Conservation (phyloP, 2,113 vertebrate species). For the Corvus cornix region DNA sequence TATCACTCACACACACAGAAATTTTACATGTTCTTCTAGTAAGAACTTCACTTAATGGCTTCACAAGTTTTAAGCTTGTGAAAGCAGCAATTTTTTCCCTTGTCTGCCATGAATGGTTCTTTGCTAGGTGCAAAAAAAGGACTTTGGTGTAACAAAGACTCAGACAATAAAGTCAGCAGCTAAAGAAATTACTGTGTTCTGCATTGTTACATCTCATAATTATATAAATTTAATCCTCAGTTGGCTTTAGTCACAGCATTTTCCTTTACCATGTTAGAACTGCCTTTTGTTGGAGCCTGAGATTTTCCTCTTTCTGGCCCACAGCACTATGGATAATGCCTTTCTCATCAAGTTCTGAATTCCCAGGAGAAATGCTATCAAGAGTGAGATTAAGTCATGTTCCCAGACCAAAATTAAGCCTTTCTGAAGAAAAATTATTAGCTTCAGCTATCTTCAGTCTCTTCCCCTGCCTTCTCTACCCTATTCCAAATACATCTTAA, state of each 20-base stretch:
- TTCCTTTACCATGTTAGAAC: neutral
- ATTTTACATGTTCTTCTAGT: neutral
- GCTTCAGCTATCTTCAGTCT: neutral
- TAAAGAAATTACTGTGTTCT: slow-evolving; percentile 8
- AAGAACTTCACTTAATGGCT: neutral
- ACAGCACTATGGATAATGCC: neutral
- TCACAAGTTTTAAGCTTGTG: neutral
- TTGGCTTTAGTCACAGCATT: neutral
- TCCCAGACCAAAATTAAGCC: neutral
- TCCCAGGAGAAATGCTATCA: neutral
- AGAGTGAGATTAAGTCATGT: neutral
- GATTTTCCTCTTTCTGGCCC: neutral
- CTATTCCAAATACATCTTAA: neutral
- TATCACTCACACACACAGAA: neutral
- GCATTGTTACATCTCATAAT: neutral
- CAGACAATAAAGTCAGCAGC: neutral
- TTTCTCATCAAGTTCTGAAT: neutral
- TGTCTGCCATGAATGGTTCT: neutral
- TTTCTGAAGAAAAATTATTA: neutral
- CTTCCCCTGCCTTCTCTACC: neutral
- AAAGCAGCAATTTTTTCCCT: slow-evolving; percentile 11
- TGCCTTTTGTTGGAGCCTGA: neutral
- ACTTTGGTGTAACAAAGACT: neutral
- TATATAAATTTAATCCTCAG: neutral
- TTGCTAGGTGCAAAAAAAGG: neutral